Evolutionary conservation across 2,888 invertebrate genomes (phyloP).

Genomic region (Hetaerina titia): DNA sequence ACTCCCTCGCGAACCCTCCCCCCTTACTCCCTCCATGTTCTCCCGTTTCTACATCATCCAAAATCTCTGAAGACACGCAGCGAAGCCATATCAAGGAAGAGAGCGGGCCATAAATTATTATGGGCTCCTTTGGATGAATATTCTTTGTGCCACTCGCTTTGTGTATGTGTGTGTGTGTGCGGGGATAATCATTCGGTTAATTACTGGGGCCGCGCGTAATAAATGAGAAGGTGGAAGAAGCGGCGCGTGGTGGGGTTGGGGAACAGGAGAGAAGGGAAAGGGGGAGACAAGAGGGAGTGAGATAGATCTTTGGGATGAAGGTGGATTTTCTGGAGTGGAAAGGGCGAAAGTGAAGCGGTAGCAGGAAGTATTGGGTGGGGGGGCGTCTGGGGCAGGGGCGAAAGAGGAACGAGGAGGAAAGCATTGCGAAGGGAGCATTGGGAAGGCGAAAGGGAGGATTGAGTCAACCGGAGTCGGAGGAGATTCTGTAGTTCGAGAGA

Average conservation of each 20-base stretch:
- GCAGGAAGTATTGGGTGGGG: not conserved
- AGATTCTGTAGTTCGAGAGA: no score
- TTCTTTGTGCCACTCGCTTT: slow-evolving; percentile 51
- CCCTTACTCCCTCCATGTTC: not conserved
- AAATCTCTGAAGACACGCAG: slow-evolving; percentile 58
- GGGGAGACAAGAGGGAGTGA: not conserved
- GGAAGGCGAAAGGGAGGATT: no score
- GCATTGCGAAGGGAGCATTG: no score
- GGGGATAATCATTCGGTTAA: slow-evolving; percentile 64
- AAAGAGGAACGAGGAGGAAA: no score
- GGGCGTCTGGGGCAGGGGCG: not conserved
- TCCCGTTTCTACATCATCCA: slow-evolving; percentile 38
- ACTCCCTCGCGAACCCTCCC: not conserved
- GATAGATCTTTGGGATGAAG: not conserved
- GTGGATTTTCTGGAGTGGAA: not conserved
- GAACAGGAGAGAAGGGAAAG: not conserved
- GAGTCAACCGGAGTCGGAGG: no score
- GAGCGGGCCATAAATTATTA: slow-evolving; percentile 66
- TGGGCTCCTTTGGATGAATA: slow-evolving; percentile 63
- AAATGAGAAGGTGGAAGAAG: slow-evolving; percentile 33
- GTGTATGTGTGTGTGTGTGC: not conserved
- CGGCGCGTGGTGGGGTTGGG: not conserved
- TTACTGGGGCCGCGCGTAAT: slow-evolving; percentile 55
- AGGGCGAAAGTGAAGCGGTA: not conserved
- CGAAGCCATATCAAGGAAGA: slow-evolving; percentile 60